phyloP scores from a whole-genome alignment of 2,113 vertebrate species.

The Rissa tridactyla region DNA sequence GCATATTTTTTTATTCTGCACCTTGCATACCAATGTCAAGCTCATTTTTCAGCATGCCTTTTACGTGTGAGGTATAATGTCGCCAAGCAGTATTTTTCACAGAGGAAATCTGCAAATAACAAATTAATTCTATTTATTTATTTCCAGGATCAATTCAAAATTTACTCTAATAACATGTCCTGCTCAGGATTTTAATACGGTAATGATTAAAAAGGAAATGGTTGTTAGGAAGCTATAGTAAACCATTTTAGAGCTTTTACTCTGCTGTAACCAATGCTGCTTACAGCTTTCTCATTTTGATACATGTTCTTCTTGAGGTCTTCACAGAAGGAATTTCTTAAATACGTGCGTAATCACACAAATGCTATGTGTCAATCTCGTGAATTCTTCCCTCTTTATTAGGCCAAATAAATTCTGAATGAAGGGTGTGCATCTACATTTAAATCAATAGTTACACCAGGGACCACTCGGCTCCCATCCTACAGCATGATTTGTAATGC shows the following conservation, averaged over 20 bases:
- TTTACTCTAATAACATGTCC: not conserved
- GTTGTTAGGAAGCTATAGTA: not conserved
- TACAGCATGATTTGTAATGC: not conserved
- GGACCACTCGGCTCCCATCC: not conserved
- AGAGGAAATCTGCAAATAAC: conserved; percentile 17
- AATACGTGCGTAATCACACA: not conserved
- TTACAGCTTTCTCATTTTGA: not conserved
- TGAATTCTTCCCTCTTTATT: not conserved
- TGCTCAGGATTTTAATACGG: not conserved
- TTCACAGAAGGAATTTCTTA: not conserved
- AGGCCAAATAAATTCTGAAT: not conserved
- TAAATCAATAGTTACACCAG: not conserved
- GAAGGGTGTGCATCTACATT: not conserved
- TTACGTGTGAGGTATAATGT: not conserved
- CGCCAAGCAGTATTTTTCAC: not conserved
- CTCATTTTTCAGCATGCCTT: not conserved
- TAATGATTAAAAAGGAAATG: not conserved
- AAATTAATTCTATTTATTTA: conserved; percentile 16
- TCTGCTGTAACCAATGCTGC: not conserved
- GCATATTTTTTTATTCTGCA: not conserved
- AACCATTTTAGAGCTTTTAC: not conserved
- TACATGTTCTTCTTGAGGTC: not conserved
- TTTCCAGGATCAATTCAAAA: conserved; percentile 1
- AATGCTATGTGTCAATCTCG: not conserved
- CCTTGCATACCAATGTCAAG: not conserved